A percentile compares a stretch with the other conserved stretches of the same genome.
Conservation (phyloP, 2,113 vertebrate species). For the Emydocephalus ijimae region DNA sequence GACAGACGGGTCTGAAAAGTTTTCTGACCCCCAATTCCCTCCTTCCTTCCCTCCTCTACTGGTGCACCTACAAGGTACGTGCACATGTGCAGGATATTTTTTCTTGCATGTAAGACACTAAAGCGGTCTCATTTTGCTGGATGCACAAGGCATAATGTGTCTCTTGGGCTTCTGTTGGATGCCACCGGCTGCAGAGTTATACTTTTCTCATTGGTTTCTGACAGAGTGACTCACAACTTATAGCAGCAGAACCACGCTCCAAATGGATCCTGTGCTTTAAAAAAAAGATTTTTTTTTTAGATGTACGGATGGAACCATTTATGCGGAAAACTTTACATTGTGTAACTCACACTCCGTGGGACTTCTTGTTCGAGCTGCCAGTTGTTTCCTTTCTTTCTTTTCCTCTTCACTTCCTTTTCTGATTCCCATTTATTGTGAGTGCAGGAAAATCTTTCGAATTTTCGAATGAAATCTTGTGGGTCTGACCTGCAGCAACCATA, state of each 20-base stretch:
- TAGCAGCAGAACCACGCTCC: neutral
- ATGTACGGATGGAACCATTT: neutral
- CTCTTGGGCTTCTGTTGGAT: neutral
- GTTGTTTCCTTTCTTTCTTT: neutral
- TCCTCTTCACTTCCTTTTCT: neutral
- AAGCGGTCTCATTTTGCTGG: neutral
- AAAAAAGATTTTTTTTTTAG: neutral
- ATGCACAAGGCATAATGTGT: neutral
- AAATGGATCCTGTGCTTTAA: neutral
- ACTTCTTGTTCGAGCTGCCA: neutral
- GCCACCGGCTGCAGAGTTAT: neutral
- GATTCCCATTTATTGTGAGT: neutral
- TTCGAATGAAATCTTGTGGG: rapidly evolving
- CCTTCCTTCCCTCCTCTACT: neutral
- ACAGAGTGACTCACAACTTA: neutral
- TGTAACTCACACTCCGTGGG: neutral
- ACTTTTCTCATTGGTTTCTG: neutral
- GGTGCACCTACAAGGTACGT: neutral
- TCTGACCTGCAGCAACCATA: neutral
- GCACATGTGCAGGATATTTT: neutral
- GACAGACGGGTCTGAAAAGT: too few relatives aligned
- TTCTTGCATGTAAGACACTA: neutral
- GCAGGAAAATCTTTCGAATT: neutral
- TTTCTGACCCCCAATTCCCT: neutral
- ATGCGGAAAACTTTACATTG: neutral